Evolutionary conservation across 2,888 invertebrate species (phyloP).

Genomic region (Ecliptopera silaceata): DNA sequence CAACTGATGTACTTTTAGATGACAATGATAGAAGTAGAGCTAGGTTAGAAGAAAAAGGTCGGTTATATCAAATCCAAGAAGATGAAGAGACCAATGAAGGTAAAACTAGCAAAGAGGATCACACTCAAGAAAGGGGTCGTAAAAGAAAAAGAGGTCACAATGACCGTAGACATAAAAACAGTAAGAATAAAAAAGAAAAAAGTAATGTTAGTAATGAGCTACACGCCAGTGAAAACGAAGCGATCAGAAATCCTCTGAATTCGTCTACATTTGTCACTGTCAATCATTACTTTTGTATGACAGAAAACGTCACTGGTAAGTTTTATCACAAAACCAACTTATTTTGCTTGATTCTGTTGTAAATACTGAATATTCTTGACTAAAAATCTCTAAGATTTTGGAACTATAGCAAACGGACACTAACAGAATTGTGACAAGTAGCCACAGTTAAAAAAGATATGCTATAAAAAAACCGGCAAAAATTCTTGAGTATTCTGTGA

Average conservation of each 20-base stretch:
- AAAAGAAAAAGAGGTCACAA: background rate
- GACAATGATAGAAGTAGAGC: too few relatives aligned
- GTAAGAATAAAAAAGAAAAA: background rate
- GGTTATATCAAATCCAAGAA: too few relatives aligned
- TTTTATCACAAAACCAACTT: background rate
- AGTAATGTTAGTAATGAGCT: background rate
- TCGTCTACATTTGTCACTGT: slow-evolving; percentile 45
- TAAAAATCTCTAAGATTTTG: too few relatives aligned
- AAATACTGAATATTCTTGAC: too few relatives aligned
- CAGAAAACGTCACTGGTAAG: slow-evolving; percentile 41
- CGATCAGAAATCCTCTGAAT: slow-evolving; percentile 31
- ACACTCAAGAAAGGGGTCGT: background rate
- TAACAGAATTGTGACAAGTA: too few relatives aligned
- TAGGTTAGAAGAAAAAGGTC: background rate
- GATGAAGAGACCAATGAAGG: background rate
- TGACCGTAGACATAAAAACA: background rate
- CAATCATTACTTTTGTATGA: slow-evolving; percentile 49
- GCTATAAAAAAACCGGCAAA: too few relatives aligned
- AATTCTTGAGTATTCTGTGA: too few relatives aligned
- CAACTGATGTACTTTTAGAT: background rate
- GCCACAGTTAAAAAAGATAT: too few relatives aligned
- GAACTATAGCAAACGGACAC: too few relatives aligned
- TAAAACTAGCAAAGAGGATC: background rate
- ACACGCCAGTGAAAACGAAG: background rate
- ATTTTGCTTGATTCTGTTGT: too few relatives aligned